A percentile compares a stretch with the other conserved stretches of the same genome.
Evolutionary conservation across 2,888 invertebrate genomes (phyloP).

Genomic region (Torymus tubicola): DNA sequence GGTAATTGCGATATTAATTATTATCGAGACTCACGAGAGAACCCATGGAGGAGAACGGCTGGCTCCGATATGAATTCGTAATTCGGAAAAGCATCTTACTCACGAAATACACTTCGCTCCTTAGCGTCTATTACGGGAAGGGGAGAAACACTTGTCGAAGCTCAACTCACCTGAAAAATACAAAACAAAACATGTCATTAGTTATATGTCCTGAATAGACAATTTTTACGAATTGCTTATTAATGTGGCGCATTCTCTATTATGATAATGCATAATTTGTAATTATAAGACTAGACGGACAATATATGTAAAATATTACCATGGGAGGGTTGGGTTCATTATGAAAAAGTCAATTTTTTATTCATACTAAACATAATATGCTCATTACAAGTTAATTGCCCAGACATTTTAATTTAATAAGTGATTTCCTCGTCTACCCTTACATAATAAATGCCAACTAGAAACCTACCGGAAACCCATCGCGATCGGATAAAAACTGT

Average conservation of each 20-base stretch:
- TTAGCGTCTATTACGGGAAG: conserved; percentile 43
- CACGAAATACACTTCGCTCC: conserved; percentile 53
- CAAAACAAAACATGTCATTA: conserved; percentile 60
- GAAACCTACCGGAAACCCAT: no score
- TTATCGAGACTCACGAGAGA: conserved; percentile 55
- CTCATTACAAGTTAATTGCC: conserved; percentile 11
- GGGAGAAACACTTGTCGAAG: conserved; percentile 22
- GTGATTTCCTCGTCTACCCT: background rate
- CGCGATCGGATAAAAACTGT: no score
- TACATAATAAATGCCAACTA: no score
- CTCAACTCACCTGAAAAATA: conserved; percentile 70
- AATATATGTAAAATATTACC: no score
- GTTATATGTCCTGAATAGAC: background rate
- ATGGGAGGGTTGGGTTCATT: no score
- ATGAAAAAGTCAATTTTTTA: no score
- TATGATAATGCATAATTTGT: no score
- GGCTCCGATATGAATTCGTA: conserved; percentile 63
- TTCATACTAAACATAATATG: background rate
- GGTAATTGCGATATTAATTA: conserved; percentile 72
- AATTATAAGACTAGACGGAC: no score
- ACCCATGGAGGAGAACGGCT: conserved; percentile 29
- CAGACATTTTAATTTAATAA: conserved; percentile 24
- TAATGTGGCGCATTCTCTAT: no score
- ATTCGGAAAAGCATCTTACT: conserved; percentile 61
- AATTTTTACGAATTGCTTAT: no score